Evolutionary conservation across 2,113 vertebrate genomes (phyloP).

Genomic region (Anarrhichthys ocellatus): DNA sequence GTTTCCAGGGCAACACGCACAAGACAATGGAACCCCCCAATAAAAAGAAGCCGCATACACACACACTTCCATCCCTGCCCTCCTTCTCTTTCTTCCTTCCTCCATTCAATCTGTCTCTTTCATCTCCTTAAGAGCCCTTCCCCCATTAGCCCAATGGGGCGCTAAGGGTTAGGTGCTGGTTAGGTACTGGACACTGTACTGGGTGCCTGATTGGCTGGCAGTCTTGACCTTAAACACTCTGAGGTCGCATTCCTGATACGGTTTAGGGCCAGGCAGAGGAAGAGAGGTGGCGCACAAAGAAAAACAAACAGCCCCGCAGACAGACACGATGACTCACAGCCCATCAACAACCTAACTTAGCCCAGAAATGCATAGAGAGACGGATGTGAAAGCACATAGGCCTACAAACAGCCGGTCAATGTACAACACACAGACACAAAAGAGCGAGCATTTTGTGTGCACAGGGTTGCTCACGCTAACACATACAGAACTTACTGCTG

Average conservation of each 20-base stretch:
- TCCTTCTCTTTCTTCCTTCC: slow-evolving; percentile 33
- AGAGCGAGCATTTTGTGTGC: slow-evolving; percentile 8
- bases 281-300: slow-evolving; percentile 54
- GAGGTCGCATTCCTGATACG: slow-evolving; percentile 55
- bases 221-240: slow-evolving; percentile 63
- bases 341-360: slow-evolving; percentile 34
- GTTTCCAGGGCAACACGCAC: slow-evolving; percentile 79
- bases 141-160: slow-evolving; percentile 39
- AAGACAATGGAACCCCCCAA: slow-evolving; percentile 70
- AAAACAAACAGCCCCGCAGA: slow-evolving; percentile 61
- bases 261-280: slow-evolving; percentile 48
- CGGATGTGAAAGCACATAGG: slow-evolving; percentile 7
- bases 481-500: slow-evolving; percentile 22
- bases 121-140: slow-evolving; percentile 59
- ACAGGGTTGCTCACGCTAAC: slow-evolving; percentile 17
- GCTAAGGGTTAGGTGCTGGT: slow-evolving; percentile 52
- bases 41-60: slow-evolving; percentile 47
- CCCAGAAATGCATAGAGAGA: slow-evolving; percentile 1
- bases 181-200: slow-evolving; percentile 77
- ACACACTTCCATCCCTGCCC: slow-evolving; percentile 44
- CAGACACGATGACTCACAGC: slow-evolving; percentile 59
- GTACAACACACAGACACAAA: slow-evolving; percentile 5
- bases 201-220: slow-evolving; percentile 53
- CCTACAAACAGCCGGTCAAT: slow-evolving; percentile 7
- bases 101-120: slow-evolving; percentile 57